These are phyloP conservation scores for Anagrus nilaparvatae DNA, from an alignment of 1,140 invertebrate species.

Conservation along the genomic window DNA sequence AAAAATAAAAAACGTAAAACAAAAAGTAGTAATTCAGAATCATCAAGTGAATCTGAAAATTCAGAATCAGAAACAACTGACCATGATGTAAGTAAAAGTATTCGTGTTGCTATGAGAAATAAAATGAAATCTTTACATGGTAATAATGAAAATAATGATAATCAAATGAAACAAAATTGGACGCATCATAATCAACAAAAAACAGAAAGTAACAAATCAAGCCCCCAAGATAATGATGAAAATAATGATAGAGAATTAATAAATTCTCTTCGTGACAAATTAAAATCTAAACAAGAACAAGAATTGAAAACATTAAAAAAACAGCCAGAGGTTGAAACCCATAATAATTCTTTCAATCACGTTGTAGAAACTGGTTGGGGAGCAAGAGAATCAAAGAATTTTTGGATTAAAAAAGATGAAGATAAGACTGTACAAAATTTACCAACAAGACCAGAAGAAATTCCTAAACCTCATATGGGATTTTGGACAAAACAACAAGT, in stretches of 20 bases:
- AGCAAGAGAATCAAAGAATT: constrained; percentile 37
- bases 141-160: constrained; percentile 5
- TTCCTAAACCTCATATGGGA: constrained; percentile 42
- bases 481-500: constrained; percentile 43
- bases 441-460: constrained; percentile 34
- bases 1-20: constrained; percentile 47
- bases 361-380: constrained; percentile 35
- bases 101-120: constrained; percentile 58
- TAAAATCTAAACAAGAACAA: constrained; percentile 41
- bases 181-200: constrained; percentile 23
- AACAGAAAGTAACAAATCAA: constrained; percentile 21
- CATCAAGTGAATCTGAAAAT: constrained; percentile 41
- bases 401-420: constrained; percentile 41
- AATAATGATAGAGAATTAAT: constrained; percentile 30
- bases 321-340: constrained; percentile 2
- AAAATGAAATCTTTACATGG: constrained; percentile 36
- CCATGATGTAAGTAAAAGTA: constrained; percentile 48
- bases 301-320: constrained; percentile 22
- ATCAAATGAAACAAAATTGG: constrained; percentile 19
- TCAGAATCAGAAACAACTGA: constrained; percentile 29
- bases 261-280: constrained; percentile 36
- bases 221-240: constrained; percentile 1
- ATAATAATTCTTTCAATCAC: neutral
- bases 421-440: constrained; percentile 27
- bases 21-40: constrained; percentile 42